A percentile compares a stretch with the other conserved stretches of the same genome.
These are phyloP conservation scores for Halcyon chelicuti DNA, from an alignment of 2,797 vertebrate genomes.

Conservation along the genomic window DNA sequence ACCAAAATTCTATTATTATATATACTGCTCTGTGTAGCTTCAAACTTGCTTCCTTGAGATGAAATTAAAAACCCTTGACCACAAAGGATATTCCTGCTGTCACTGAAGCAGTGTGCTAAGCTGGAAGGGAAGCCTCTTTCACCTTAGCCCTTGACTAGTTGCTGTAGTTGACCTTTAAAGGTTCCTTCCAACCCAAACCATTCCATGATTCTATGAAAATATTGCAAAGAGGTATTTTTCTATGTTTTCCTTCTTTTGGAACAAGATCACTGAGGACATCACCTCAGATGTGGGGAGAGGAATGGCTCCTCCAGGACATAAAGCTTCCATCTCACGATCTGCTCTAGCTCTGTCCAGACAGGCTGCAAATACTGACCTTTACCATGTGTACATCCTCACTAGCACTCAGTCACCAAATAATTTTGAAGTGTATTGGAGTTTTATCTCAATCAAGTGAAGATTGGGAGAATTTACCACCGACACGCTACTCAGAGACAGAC, in stretches of 20 bases:
- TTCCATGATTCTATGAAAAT: neutral
- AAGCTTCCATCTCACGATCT: neutral
- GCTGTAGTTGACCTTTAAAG: neutral
- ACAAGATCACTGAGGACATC: neutral
- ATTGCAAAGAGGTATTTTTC: neutral
- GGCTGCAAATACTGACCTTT: neutral
- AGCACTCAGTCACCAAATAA: neutral
- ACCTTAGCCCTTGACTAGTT: neutral
- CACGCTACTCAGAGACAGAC: neutral
- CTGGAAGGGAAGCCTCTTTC: neutral
- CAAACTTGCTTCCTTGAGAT: neutral
- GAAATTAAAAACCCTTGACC: neutral
- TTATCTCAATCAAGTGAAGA: neutral
- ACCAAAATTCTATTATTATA: neutral
- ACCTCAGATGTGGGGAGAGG: neutral
- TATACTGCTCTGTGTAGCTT: neutral
- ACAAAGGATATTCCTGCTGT: neutral
- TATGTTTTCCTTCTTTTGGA: neutral
- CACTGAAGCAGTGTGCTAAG: neutral
- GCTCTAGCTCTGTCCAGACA: neutral
- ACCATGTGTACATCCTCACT: neutral
- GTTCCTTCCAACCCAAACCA: neutral
- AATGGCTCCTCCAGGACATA: accelerated
- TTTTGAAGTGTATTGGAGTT: neutral
- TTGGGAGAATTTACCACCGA: neutral